Conservation (phyloP, 2,888 invertebrate genomes). For the Lasioglossum figueresi region DNA sequence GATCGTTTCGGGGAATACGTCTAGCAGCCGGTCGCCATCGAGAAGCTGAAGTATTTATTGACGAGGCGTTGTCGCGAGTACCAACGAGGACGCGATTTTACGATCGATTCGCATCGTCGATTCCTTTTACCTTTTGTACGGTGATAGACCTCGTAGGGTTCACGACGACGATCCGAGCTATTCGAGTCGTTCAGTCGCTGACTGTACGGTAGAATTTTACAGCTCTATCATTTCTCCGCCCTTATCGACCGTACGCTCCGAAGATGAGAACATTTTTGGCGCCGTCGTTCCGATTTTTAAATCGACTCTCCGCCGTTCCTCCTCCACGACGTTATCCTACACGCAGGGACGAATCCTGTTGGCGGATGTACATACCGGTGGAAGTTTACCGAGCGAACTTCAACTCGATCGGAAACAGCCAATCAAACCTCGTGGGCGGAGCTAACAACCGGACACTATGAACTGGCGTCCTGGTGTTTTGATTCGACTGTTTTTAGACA, state of each 20-base stretch:
- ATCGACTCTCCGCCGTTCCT: conserved; percentile 46
- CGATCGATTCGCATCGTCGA: conserved; percentile 67
- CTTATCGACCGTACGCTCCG: conserved; percentile 75
- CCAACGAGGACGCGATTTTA: conserved; percentile 59
- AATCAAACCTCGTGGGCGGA: neutral
- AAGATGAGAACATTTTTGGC: conserved; percentile 80
- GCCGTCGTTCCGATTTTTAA: conserved; percentile 77
- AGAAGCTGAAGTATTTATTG: conserved; percentile 64
- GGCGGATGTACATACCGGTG: neutral
- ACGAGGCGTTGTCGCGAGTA: conserved; percentile 48
- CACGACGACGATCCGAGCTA: conserved; percentile 62
- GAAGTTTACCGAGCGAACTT: neutral
- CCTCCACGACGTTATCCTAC: neutral
- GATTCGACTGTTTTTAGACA: neutral
- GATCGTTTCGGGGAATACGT: conserved; percentile 36
- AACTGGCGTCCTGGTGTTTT: neutral
- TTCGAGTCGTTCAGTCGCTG: conserved; percentile 63
- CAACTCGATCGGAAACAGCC: neutral
- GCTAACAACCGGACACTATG: neutral
- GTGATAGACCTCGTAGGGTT: conserved; percentile 52
- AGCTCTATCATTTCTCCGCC: conserved; percentile 76
- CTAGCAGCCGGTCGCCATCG: conserved; percentile 2
- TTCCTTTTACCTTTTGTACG: conserved; percentile 59
- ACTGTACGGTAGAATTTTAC: conserved; percentile 73
- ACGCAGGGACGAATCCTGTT: neutral